These are phyloP conservation scores for Tetragnatha montana DNA, from an alignment of 2,888 invertebrate species.

Conservation along the genomic window DNA sequence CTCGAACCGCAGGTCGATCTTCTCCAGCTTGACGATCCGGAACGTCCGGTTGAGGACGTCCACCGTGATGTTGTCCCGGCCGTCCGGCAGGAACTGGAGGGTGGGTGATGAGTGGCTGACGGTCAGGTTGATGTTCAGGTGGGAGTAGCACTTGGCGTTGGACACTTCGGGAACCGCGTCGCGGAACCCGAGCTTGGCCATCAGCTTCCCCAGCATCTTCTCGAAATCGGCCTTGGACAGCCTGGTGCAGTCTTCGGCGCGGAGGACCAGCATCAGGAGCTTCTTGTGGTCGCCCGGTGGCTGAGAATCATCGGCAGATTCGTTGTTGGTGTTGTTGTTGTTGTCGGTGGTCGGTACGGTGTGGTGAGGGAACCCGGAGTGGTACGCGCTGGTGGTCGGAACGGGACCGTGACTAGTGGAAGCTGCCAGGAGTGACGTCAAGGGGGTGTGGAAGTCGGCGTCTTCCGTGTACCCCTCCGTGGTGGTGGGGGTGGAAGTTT, in stretches of 20 bases:
- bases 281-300: conserved; percentile 54
- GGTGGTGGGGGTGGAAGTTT: not conserved
- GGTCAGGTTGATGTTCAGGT: conserved; percentile 63
- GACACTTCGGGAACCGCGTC: conserved; percentile 55
- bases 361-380: conserved; percentile 13
- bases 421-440: conserved; percentile 59
- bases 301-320: conserved; percentile 23
- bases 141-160: conserved; percentile 58
- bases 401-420: conserved; percentile 4
- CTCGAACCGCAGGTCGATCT: conserved; percentile 46
- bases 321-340: conserved; percentile 10
- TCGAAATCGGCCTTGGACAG: conserved; percentile 58
- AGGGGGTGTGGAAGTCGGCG: conserved; percentile 53
- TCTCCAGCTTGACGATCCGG: conserved; percentile 53
- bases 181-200: conserved; percentile 57
- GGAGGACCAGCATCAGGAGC: conserved; percentile 53
- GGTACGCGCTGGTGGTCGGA: not conserved
- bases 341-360: conserved; percentile 42
- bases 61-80: conserved; percentile 53
- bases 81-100: conserved; percentile 33
- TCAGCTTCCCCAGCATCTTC: conserved; percentile 52
- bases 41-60: conserved; percentile 61
- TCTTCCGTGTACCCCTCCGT: not conserved
- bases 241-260: conserved; percentile 61
- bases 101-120: conserved; percentile 39